These are phyloP conservation scores for Copidosoma floridanum DNA, from an alignment of 1,140 invertebrate species.

Conservation along the genomic window DNA sequence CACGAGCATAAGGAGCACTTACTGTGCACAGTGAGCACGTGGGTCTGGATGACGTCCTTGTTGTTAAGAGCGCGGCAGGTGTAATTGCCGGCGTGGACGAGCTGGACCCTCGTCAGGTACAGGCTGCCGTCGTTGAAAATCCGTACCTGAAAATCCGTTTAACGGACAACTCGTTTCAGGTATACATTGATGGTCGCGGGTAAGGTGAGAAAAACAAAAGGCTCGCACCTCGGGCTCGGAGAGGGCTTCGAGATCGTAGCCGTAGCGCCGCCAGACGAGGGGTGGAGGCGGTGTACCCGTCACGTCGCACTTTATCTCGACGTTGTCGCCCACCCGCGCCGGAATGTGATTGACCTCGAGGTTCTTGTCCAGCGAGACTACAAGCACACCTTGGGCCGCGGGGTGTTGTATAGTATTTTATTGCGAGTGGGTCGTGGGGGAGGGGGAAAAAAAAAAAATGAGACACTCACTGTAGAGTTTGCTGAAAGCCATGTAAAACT, in stretches of 20 bases:
- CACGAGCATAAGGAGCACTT: conserved; percentile 50
- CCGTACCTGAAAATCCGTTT: conserved; percentile 56
- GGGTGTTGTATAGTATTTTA: too few species aligned
- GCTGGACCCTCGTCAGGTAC: conserved; percentile 72
- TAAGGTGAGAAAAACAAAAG: conserved; percentile 6
- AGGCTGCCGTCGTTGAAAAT: conserved; percentile 74
- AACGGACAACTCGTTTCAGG: too few species aligned
- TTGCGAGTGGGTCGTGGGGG: too few species aligned
- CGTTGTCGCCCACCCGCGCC: conserved; percentile 72
- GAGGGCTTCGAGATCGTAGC: conserved; percentile 64
- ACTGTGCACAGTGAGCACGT: conserved; percentile 76
- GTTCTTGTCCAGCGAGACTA: conserved; percentile 72
- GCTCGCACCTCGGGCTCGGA: conserved; percentile 63
- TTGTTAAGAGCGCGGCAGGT: conserved; percentile 76
- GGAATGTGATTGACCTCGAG: conserved; percentile 69
- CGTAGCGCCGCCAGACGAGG: conserved; percentile 72
- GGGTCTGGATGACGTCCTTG: conserved; percentile 73
- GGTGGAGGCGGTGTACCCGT: conserved; percentile 69
- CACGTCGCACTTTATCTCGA: conserved; percentile 79
- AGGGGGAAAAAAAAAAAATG: neutral
- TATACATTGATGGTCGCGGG: neutral
- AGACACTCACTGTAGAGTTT: conserved; percentile 69
- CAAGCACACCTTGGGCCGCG: conserved; percentile 63
- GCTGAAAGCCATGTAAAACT: conserved; percentile 77
- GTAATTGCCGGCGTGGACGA: conserved; percentile 79